Evolutionary conservation across 2,888 invertebrate species (phyloP).

Genomic region (Phengaris alcon): DNA sequence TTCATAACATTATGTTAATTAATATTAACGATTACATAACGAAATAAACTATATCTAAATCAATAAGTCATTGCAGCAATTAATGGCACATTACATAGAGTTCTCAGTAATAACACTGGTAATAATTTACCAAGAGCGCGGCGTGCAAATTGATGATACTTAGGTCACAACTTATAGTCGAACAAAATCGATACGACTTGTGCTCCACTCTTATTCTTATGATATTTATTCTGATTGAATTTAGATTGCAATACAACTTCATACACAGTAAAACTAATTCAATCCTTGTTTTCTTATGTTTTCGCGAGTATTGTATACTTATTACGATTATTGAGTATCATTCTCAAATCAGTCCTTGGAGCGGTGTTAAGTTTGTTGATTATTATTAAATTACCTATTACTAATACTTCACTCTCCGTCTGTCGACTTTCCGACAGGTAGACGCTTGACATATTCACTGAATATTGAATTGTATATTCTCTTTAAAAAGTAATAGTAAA

Average conservation of each 20-base stretch:
- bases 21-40: not conserved
- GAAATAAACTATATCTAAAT: not conserved
- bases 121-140: not conserved
- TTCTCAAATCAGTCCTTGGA: too few relatives aligned
- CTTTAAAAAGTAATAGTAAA: too few relatives aligned
- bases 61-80: not conserved
- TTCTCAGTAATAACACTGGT: not conserved
- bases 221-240: not conserved
- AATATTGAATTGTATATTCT: too few relatives aligned
- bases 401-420: too few relatives aligned
- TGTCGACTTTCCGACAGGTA: too few relatives aligned
- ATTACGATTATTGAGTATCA: too few relatives aligned
- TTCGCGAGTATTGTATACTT: too few relatives aligned
- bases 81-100: not conserved
- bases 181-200: conserved; percentile 11
- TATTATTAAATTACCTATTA: too few relatives aligned
- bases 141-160: conserved; percentile 8
- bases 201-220: not conserved
- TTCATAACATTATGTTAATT: not conserved
- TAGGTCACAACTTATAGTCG: not conserved
- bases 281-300: too few relatives aligned
- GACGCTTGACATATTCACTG: too few relatives aligned
- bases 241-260: conserved; percentile 1
- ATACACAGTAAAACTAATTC: not conserved
- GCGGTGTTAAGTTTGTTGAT: too few relatives aligned